Evolutionary conservation across 2,113 vertebrate species (phyloP).

Genomic region (Chascanopsetta lugubris): DNA sequence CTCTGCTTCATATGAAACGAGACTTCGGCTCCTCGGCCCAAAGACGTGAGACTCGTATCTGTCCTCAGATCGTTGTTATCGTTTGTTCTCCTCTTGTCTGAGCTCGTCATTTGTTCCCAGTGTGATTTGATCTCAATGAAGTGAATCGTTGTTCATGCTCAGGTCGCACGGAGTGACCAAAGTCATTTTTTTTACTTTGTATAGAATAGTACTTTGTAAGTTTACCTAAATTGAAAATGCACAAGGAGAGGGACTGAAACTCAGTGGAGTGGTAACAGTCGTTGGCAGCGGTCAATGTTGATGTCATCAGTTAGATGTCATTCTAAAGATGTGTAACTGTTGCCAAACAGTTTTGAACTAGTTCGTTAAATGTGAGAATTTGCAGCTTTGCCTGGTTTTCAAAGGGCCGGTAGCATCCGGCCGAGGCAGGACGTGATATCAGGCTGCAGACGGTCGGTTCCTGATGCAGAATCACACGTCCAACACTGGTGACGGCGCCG

Average conservation of each 20-base stretch:
- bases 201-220: too few relatives aligned
- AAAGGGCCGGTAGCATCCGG: neutral
- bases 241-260: neutral
- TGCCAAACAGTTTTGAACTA: too few relatives aligned
- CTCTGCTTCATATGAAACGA: too few relatives aligned
- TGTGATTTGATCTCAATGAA: constrained; percentile 16
- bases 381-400: neutral
- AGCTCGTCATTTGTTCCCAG: neutral
- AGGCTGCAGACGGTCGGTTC: constrained; percentile 30
- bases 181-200: too few relatives aligned
- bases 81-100: neutral
- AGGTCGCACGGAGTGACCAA: neutral
- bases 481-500: constrained; percentile 37
- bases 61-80: constrained; percentile 10
- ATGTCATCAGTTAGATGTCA: too few relatives aligned
- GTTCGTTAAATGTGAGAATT: too few relatives aligned
- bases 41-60: too few relatives aligned
- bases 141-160: neutral
- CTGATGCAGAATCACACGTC: constrained; percentile 43
- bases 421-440: constrained; percentile 1
- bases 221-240: neutral
- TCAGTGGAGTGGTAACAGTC: too few relatives aligned
- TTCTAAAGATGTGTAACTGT: too few relatives aligned
- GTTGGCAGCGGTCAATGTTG: too few relatives aligned
- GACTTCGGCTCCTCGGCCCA: too few relatives aligned